Base-by-base conservation (phyloP, 1,140 invertebrate genomes). In the Papilio polytes region DNA sequence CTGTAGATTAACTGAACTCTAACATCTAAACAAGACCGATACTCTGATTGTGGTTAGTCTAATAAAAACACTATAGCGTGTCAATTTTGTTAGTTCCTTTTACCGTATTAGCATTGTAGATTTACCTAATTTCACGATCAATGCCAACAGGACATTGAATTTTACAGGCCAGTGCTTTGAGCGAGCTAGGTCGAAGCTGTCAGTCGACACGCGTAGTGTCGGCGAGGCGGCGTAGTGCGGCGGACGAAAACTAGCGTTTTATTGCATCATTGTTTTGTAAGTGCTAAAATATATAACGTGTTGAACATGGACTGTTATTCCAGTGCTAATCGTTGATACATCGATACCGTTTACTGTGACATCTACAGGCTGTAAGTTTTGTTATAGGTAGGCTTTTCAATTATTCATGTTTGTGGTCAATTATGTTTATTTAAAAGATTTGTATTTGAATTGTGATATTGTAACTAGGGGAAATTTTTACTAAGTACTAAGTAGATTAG, bases 261-360 rank as follows among this genome's bases (percentile, higher is more conserved):
- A 70, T 70, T 70, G 63, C 63, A 36, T 70, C 63, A 70, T 70
- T 70, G 63, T 70, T 70, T 70, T 36, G 63, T 63, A 70, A 31
- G 63, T 70, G 63, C 63, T 70, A 70, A 70, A 70, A 70, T 70
- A 70, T 70, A 70, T 31, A 70, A 70, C 63, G 63, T 70, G 63
- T 13, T 70, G 63, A 70, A 70, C 26, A 70, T 70, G 63, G 63
- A 70, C 26, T 70, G 63, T 70, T 31, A 15, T 70, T 70, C 22
- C 22, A 70, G 63, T 70, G 63, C 3, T 70, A 70, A 31, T 70
- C 63, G 63, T 70, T 70, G 63, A 70, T 31, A 70, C 63, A 31
- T 70, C 26, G 22, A 26, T 26, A 31, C 63, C 3, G 22, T 31
- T 36, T 26, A 26, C 22, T 63, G 59, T 13, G 22, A 12, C 26